Base-by-base conservation (phyloP, 1,140 invertebrate species). In the Trichoplusia ni region DNA sequence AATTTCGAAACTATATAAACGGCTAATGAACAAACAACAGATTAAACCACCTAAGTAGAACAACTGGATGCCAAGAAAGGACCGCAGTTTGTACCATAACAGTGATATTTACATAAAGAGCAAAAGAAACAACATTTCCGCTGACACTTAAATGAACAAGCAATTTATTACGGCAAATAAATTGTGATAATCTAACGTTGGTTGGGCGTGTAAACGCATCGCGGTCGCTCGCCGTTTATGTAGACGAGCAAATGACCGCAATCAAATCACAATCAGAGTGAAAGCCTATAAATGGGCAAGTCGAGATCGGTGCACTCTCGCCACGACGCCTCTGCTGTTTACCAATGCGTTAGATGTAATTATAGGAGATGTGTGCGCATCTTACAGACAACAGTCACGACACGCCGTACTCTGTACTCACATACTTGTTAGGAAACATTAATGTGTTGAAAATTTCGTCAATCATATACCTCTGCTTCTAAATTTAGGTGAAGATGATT, bases 221-320 rank as follows among this genome's bases (percentile, higher is more conserved):
- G 62, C 35, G 70, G 64, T 67, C 66, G 51, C 49, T 64, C 61
- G 60, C 62, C 61, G 66, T 76, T 81, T 82, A 76, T 49, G 72
- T 73, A 78, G 73, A 78, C 69, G 78, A 79, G 76, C 69, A 84
- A 88, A 85, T 79, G 69, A 74, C 77, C 71, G 77, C 78, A 84
- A 82, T 86, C 80, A 86, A 82, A 84, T 75, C 68, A 83, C 77
- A 81, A 87, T 84, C 80, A 84, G 58, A 74, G 79, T 79, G 81
- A 89, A 89, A 86, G 82, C 78, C 71, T 73, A 75, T 61, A 70
- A 73, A 77, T 69, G 65, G 67, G 35, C 68, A 66, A 67, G 31
- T 54, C 14, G 64, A 66, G 71, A 72, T 62, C 38, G 64, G 31
- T 54, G 35, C 38, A 58, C 58, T 54, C 46, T 23, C 42, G 44